A percentile compares a stretch with the other conserved stretches of the same genome.
phyloP scores from a whole-genome alignment of 2,113 vertebrate species.

The Heptranchias perlo region DNA sequence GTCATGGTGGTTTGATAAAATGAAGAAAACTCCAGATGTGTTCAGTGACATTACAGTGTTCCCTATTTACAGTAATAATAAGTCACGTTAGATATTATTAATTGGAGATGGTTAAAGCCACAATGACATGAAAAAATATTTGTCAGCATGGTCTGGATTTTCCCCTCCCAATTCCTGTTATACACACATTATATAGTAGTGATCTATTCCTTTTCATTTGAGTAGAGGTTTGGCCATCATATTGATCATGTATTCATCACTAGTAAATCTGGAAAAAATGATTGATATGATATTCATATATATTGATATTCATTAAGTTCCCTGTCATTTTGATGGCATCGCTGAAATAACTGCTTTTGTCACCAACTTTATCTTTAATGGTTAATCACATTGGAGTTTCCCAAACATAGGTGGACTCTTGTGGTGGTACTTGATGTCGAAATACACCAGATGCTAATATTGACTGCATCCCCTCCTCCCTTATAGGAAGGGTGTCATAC shows the following conservation, averaged over 20 bases:
- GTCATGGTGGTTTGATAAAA: neutral
- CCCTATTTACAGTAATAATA: neutral
- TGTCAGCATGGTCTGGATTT: neutral
- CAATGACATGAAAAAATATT: neutral
- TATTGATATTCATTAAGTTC: neutral
- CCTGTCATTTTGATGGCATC: neutral
- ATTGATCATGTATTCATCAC: neutral
- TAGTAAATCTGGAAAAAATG: neutral
- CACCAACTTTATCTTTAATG: neutral
- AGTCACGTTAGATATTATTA: neutral
- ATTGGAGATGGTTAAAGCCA: neutral
- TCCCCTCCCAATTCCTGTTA: neutral
- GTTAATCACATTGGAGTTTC: neutral
- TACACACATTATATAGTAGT: neutral
- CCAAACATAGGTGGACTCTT: neutral
- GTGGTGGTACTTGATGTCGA: neutral
- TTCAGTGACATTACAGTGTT: neutral
- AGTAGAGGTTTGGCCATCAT: neutral
- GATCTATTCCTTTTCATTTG: neutral
- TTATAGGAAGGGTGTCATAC: neutral
- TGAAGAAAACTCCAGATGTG: neutral
- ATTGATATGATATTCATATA: too few species aligned
- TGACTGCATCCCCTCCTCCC: neutral
- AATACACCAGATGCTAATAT: neutral
- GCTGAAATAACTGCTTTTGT: neutral